A percentile compares a stretch with the other conserved stretches of the same genome.
Conservation (phyloP, 2,797 vertebrate species). For the Cyclopterus lumpus region DNA sequence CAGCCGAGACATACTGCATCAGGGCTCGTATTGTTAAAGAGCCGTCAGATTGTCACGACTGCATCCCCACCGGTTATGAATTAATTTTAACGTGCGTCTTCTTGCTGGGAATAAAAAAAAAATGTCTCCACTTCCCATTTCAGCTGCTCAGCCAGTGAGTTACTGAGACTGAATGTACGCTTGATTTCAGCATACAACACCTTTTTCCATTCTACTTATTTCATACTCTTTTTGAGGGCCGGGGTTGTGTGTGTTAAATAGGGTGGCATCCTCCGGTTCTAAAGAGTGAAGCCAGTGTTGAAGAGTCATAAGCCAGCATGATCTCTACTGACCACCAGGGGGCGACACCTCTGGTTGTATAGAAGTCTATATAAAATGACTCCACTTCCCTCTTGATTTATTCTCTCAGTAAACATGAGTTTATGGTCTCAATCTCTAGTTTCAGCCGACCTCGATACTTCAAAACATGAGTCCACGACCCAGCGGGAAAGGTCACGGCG, state of each 20-base stretch:
- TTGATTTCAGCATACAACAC: background rate
- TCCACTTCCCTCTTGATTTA: too few relatives aligned
- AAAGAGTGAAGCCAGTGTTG: too few relatives aligned
- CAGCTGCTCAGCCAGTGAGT: constrained; percentile 18
- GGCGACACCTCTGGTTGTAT: background rate
- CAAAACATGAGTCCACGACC: background rate
- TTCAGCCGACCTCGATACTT: background rate
- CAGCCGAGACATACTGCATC: constrained; percentile 45
- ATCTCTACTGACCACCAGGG: background rate
- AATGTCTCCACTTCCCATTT: background rate
- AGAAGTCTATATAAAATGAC: too few relatives aligned
- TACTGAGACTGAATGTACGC: background rate
- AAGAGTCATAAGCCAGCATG: background rate
- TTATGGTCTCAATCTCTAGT: background rate
- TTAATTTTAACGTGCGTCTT: constrained; percentile 60
- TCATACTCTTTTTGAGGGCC: too few relatives aligned
- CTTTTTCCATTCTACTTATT: accelerated
- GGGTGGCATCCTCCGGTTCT: too few relatives aligned
- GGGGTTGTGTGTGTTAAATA: too few relatives aligned
- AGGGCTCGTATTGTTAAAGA: constrained; percentile 52
- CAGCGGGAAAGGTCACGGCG: background rate
- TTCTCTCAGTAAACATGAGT: too few relatives aligned
- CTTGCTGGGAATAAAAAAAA: constrained; percentile 12
- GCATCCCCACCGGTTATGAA: constrained; percentile 67
- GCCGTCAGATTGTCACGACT: constrained; percentile 58